Evolutionary conservation across 2,888 invertebrate genomes (phyloP).

Genomic region (Melikaiella ostensackeni): DNA sequence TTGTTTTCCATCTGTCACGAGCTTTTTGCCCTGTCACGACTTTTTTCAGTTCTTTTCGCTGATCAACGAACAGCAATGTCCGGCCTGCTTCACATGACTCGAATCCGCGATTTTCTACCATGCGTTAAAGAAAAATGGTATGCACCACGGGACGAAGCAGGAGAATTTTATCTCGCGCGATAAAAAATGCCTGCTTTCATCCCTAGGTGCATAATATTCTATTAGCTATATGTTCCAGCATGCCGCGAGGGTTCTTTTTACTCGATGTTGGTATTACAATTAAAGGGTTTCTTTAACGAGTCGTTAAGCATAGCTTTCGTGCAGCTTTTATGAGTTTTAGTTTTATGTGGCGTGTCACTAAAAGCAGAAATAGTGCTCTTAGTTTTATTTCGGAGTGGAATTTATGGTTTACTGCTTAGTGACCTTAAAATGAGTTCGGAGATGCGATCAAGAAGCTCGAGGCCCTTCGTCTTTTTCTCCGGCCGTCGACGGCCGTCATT

Average conservation of each 20-base stretch:
- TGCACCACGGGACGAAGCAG: too few relatives aligned
- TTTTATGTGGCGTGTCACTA: constrained; percentile 11
- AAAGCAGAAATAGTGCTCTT: constrained; percentile 27
- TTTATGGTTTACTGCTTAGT: constrained; percentile 43
- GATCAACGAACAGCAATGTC: too few relatives aligned
- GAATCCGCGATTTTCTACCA: too few relatives aligned
- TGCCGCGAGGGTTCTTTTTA: neutral
- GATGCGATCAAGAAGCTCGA: constrained; percentile 41
- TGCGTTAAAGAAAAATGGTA: too few relatives aligned
- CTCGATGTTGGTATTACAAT: neutral
- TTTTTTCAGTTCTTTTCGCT: too few relatives aligned
- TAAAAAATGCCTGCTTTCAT: too few relatives aligned
- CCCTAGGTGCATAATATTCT: too few relatives aligned
- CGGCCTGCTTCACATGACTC: too few relatives aligned
- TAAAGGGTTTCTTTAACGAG: constrained; percentile 14
- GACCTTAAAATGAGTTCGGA: constrained; percentile 44
- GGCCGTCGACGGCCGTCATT: constrained; percentile 9
- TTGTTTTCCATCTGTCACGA: too few relatives aligned
- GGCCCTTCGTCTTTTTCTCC: constrained; percentile 35
- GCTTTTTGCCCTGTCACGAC: too few relatives aligned
- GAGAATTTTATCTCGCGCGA: too few relatives aligned
- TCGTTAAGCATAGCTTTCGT: neutral
- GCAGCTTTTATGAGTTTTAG: neutral
- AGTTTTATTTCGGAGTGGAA: constrained; percentile 22
- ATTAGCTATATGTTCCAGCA: too few relatives aligned